phyloP scores from a whole-genome alignment of 2,888 invertebrate species.

The Ecliptopera silaceata region DNA sequence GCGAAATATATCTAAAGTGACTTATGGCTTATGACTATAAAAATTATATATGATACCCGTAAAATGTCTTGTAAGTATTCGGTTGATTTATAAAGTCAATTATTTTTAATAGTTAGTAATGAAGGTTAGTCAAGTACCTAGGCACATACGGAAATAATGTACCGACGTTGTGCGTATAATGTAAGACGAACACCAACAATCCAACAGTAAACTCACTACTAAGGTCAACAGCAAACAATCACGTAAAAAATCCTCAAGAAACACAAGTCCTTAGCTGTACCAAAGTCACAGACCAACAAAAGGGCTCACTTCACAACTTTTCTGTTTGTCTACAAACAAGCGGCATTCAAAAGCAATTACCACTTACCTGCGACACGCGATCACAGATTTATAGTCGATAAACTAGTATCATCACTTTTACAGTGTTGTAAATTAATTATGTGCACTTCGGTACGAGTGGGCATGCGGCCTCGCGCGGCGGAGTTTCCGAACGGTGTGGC shows the following conservation, averaged over 20 bases:
- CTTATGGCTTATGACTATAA: too few species aligned
- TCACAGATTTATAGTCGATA: constrained; percentile 81
- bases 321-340: constrained; percentile 71
- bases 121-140: neutral
- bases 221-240: constrained; percentile 26
- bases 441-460: constrained; percentile 59
- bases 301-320: constrained; percentile 52
- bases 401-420: constrained; percentile 81
- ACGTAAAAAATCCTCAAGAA: constrained; percentile 13
- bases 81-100: too few species aligned
- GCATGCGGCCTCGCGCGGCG: constrained; percentile 71
- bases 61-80: neutral
- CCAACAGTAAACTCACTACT: constrained; percentile 15
- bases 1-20: too few species aligned
- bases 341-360: constrained; percentile 76
- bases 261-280: constrained; percentile 22
- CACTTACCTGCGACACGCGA: constrained; percentile 81
- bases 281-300: constrained; percentile 65
- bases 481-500: constrained; percentile 61
- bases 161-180: constrained; percentile 18
- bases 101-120: too few species aligned
- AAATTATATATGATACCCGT: too few species aligned
- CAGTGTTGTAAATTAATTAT: constrained; percentile 79
- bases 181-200: constrained; percentile 14
- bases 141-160: constrained; percentile 13